Evolutionary conservation across 37 sponge, comb jelly and placozoan genomes (phyloP).

Genomic region (Lycopodina hypogea): DNA sequence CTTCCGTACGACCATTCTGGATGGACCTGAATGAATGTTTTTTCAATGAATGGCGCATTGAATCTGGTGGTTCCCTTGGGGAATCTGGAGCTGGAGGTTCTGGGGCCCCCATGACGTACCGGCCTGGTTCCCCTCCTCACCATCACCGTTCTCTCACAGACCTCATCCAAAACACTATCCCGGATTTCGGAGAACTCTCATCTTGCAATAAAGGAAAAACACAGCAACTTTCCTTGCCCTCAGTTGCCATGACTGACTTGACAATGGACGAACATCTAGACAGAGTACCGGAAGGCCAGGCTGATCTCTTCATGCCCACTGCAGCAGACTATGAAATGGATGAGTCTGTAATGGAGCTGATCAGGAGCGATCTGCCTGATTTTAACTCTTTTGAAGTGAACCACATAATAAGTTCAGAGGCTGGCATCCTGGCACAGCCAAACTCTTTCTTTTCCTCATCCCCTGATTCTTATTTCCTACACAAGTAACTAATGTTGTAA

Average conservation of each 20-base stretch:
- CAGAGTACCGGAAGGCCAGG: neutral
- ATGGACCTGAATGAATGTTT: conserved; percentile 48
- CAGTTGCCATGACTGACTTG: conserved; percentile 57
- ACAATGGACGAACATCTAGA: conserved; percentile 38
- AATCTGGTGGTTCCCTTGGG: neutral
- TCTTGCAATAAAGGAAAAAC: conserved; percentile 1
- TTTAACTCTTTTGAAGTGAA: conserved; percentile 42
- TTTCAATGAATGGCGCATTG: conserved; percentile 69
- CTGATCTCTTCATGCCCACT: conserved; percentile 19
- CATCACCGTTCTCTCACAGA: conserved; percentile 78
- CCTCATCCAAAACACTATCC: conserved; percentile 30
- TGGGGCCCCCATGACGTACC: neutral
- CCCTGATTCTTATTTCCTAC: conserved; percentile 29
- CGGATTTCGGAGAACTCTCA: conserved; percentile 3
- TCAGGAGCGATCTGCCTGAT: conserved; percentile 30
- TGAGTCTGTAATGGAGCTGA: conserved; percentile 51
- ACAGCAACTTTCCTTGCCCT: conserved; percentile 76
- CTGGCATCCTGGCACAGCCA: neutral
- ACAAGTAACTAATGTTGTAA: neutral
- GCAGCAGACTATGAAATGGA: conserved; percentile 52
- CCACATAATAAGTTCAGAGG: conserved; percentile 7
- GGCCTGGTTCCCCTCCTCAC: conserved; percentile 40
- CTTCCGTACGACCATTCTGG: conserved; percentile 59
- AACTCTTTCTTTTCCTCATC: conserved; percentile 6
- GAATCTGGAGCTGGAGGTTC: neutral